Base-by-base conservation (phyloP, 2,113 vertebrate species). In the Nibea coibor region DNA sequence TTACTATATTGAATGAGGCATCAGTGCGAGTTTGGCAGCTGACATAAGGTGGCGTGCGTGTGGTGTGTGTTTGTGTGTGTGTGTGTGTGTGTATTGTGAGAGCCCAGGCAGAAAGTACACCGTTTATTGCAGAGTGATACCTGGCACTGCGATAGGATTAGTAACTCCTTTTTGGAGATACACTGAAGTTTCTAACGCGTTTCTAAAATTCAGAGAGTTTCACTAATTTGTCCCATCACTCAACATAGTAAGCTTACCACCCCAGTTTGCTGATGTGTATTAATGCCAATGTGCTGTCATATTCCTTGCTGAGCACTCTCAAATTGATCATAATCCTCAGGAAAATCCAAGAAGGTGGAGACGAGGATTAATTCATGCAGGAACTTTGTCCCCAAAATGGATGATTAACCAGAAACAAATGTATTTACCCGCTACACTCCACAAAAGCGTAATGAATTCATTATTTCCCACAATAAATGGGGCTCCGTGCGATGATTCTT, bases 241-340 rank as follows among this genome's bases (percentile, higher is more conserved):
- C 77, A 43, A 4, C 53, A 15, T n/a, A 31, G 64, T 72, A 64
- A 45, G 69, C 81, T 70, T 64, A 42, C 24, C 65, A 2, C 20
- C 22, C 5, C 6, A 0, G 53, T 69, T 42, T 20, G n/a, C 39
- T 72, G 61, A 47, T 62, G 69, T 69, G 76, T 78, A 76, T 84
- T 63, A 80, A 66, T 43, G 54, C 65, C 45, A 35, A 71, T 20
- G 35, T 17, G 51, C 54, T 70, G 53, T 66, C 72, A 43, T 5
- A 11, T 58, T 74, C 35, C 73, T 48, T 1, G 66, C 78, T 86
- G 81, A 90, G 73, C 7, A 0, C 81, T 87, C 64, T 22, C 72
- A 90, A 86, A 92, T 88, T 78, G 75, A 85, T 90, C 78, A 78
- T 75, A 88, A 91, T 90, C 88, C 85, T 66, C n/a, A 12, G 20